Evolutionary conservation across 2,797 vertebrate species (phyloP).

Genomic region (Cheirogaleus major): DNA sequence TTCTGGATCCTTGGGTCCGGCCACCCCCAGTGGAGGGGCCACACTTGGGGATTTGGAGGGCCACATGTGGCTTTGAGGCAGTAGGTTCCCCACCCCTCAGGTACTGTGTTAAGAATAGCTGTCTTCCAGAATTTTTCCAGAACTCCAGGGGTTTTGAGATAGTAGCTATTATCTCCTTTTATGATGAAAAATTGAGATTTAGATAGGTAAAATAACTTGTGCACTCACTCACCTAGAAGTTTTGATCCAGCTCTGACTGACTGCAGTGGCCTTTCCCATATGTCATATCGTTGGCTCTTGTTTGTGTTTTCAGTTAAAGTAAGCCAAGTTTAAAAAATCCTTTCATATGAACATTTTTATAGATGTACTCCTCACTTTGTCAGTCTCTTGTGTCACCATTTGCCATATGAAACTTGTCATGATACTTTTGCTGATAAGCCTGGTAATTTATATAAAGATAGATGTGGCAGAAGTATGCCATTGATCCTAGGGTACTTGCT

Average conservation of each 20-base stretch:
- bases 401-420: neutral
- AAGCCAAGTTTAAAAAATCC: conserved; percentile 16
- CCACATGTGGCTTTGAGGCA: neutral
- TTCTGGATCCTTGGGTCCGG: too few species aligned
- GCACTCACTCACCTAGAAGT: neutral
- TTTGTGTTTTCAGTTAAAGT: conserved; percentile 15
- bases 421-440: neutral
- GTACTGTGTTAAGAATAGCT: neutral
- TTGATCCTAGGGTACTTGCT: neutral
- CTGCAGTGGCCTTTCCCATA: neutral
- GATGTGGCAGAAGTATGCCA: neutral
- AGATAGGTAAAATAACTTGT: conserved; percentile 6
- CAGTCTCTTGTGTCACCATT: neutral
- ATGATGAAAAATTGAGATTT: neutral
- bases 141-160: neutral
- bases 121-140: neutral
- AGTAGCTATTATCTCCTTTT: neutral
- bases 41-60: neutral
- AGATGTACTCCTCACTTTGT: neutral
- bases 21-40: neutral
- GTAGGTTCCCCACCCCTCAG: neutral
- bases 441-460: neutral
- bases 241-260: neutral
- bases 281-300: neutral
- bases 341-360: conserved; percentile 10